Percentiles rank a stretch among this genome's conserved stretches.
phyloP scores from a whole-genome alignment of 1,140 invertebrate species.

The Drosophila ohnishii region DNA sequence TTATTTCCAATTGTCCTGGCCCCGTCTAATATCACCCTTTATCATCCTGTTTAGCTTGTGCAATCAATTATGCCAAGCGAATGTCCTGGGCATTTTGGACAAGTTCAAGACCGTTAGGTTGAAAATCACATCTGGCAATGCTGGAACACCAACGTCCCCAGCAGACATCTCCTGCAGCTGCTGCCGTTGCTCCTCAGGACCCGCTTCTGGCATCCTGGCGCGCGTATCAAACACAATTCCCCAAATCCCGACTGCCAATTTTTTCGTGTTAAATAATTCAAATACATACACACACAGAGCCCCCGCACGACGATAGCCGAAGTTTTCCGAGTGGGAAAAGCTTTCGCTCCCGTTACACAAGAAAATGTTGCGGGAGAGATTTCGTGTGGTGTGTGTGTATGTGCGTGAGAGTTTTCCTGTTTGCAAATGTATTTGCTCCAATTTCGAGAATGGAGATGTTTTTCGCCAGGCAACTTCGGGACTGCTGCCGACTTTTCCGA shows the following conservation, averaged over 20 bases:
- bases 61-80: constrained; percentile 22
- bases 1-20: background rate
- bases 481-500: constrained; percentile 25
- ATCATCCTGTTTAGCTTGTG: constrained; percentile 12
- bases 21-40: background rate
- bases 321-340: constrained; percentile 51
- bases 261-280: constrained; percentile 70
- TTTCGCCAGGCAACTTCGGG: constrained; percentile 47
- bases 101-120: constrained; percentile 62
- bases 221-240: constrained; percentile 64
- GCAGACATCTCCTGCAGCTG: constrained; percentile 12
- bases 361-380: constrained; percentile 60
- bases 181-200: background rate
- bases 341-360: constrained; percentile 66
- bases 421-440: constrained; percentile 69
- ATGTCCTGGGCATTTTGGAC: constrained; percentile 35
- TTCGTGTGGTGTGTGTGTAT: constrained; percentile 5
- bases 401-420: constrained; percentile 31
- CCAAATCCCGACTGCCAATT: constrained; percentile 76
- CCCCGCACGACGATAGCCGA: constrained; percentile 6
- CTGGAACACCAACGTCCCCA: constrained; percentile 28
- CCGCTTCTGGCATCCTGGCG: constrained; percentile 29
- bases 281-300: constrained; percentile 47
- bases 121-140: constrained; percentile 68
- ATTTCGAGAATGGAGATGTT: constrained; percentile 49